phyloP scores from a whole-genome alignment of 2,797 vertebrate species.

The Spatula versicolor region DNA sequence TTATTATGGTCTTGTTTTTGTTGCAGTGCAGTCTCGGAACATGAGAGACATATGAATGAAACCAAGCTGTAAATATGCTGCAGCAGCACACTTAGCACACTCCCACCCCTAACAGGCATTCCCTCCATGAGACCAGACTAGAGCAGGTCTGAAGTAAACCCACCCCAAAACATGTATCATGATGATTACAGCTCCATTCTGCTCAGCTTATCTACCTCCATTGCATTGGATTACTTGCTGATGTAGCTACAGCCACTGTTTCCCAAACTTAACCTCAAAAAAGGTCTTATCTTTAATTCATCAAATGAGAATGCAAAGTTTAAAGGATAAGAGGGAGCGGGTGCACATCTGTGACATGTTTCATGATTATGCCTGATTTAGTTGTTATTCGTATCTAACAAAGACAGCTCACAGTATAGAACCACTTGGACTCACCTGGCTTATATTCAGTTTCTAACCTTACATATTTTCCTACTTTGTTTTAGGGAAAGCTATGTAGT shows the following conservation, averaged over 20 bases:
- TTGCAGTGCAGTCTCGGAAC: neutral
- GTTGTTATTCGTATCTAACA: neutral
- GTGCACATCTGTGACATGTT: neutral
- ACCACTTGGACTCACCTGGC: neutral
- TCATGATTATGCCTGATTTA: neutral
- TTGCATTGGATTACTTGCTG: neutral
- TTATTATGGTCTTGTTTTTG: neutral
- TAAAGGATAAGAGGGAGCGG: neutral
- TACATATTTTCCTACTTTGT: neutral
- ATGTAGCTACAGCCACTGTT: neutral
- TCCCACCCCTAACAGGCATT: neutral
- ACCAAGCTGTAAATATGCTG: neutral
- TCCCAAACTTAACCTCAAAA: neutral
- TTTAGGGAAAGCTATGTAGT: neutral
- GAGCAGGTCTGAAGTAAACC: neutral
- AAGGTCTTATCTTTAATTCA: neutral
- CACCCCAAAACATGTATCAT: accelerated
- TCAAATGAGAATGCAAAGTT: neutral
- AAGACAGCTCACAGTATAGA: neutral
- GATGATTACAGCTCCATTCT: neutral
- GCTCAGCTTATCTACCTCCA: neutral
- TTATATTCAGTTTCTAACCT: neutral
- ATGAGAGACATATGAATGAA: neutral
- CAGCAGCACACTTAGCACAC: neutral
- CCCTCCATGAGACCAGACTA: neutral